A percentile compares a stretch with the other conserved stretches of the same genome.
These are phyloP conservation scores for Drosophila sp. DNA, from an alignment of 1,140 invertebrate genomes.

Conservation along the genomic window DNA sequence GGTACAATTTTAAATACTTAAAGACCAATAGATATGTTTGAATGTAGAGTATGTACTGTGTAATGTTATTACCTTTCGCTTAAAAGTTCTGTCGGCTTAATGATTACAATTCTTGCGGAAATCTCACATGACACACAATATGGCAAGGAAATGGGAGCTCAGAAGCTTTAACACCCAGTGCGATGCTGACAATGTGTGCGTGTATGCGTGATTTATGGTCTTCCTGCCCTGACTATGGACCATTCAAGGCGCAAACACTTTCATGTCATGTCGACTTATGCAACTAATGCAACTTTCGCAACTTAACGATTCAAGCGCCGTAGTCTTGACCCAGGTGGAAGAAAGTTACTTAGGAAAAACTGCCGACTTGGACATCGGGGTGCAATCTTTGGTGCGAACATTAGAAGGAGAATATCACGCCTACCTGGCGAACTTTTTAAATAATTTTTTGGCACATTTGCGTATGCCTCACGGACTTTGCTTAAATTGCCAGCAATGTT, in stretches of 20 bases:
- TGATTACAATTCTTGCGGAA: constrained; percentile 55
- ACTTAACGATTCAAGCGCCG: too few species aligned
- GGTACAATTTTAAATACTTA: neutral
- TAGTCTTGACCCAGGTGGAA: constrained; percentile 13
- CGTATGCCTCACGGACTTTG: neutral
- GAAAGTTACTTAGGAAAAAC: constrained; percentile 70
- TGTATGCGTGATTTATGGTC: constrained; percentile 69
- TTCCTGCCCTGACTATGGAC: constrained; percentile 8
- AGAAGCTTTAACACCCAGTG: constrained; percentile 16
- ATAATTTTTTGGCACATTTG: constrained; percentile 52
- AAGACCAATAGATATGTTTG: neutral
- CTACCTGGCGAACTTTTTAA: constrained; percentile 69
- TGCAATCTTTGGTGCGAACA: neutral
- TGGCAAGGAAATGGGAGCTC: constrained; percentile 43
- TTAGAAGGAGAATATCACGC: constrained; percentile 26
- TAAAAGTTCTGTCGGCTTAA: constrained; percentile 38
- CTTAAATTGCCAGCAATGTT: constrained; percentile 53
- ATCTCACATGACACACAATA: constrained; percentile 46
- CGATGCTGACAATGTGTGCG: constrained; percentile 42
- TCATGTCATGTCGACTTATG: constrained; percentile 56
- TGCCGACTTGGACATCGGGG: constrained; percentile 26
- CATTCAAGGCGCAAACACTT: constrained; percentile 37
- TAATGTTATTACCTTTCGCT: neutral
- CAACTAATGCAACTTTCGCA: constrained; percentile 77
- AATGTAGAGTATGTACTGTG: neutral